Conservation (phyloP, 2,113 vertebrate genomes). For the Suricata suricatta region DNA sequence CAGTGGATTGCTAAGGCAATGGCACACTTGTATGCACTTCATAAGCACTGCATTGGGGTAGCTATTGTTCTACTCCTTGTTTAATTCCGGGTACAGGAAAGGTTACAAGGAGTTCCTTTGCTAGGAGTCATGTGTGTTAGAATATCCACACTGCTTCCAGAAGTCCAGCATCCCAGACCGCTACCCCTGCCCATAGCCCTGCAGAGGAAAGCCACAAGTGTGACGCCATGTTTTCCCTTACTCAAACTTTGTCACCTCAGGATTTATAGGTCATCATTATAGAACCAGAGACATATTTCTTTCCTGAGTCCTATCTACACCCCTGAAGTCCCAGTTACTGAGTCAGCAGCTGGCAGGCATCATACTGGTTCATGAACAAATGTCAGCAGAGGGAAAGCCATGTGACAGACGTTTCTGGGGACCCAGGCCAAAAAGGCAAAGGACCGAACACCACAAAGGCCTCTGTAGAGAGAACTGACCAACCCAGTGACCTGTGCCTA, state of each 20-base stretch:
- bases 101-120: neutral
- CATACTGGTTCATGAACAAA: neutral
- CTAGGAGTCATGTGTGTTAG: neutral
- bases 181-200: neutral
- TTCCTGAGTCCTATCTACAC: neutral
- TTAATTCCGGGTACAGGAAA: neutral
- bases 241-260: too few relatives aligned
- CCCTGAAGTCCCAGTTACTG: fast-evolving
- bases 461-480: neutral
- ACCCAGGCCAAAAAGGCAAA: neutral
- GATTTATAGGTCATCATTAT: neutral
- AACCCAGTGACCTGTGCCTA: neutral
- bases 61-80: neutral
- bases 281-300: neutral
- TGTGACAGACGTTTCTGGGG: neutral
- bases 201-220: neutral
- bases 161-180: too few relatives aligned
- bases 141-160: too few relatives aligned
- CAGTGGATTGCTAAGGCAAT: neutral
- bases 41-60: neutral
- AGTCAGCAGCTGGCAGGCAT: neutral
- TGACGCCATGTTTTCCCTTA: neutral
- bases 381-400: neutral
- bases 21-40: neutral
- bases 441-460: neutral